Percentiles rank a stretch among this genome's conserved stretches.
These are phyloP conservation scores for Griposia aprilina DNA, from an alignment of 2,888 invertebrate genomes.

Conservation along the genomic window DNA sequence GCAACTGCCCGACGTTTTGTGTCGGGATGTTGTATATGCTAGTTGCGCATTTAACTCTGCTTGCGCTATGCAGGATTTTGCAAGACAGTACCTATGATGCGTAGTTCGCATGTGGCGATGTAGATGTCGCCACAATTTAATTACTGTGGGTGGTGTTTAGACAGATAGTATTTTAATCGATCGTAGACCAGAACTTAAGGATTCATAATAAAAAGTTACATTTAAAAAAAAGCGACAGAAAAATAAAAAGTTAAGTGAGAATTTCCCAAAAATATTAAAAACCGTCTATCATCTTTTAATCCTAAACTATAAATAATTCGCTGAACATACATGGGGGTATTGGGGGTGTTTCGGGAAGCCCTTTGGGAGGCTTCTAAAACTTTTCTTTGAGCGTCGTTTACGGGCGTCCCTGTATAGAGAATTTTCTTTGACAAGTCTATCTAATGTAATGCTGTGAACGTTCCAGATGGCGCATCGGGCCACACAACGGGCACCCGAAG, in stretches of 20 bases:
- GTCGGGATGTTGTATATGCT: no score
- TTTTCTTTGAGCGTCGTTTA: background rate
- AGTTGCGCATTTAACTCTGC: no score
- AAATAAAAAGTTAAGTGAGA: background rate
- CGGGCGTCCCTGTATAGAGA: background rate
- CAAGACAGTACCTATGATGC: no score
- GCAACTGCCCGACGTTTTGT: no score
- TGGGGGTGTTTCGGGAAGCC: background rate
- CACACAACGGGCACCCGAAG: constrained; percentile 58
- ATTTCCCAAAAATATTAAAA: background rate
- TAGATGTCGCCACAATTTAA: no score
- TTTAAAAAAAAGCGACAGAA: no score
- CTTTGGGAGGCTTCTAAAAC: background rate
- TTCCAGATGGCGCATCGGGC: constrained; percentile 74
- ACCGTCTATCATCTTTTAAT: background rate
- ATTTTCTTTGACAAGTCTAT: background rate
- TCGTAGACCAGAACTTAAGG: no score
- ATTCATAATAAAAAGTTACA: no score
- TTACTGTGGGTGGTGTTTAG: background rate
- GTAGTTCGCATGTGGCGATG: no score
- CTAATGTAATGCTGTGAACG: background rate
- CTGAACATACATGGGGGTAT: background rate
- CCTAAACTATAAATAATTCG: background rate
- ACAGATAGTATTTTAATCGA: background rate
- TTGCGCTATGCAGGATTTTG: no score